phyloP scores from a whole-genome alignment of 1,140 invertebrate genomes.

The Elysia chlorotica region DNA sequence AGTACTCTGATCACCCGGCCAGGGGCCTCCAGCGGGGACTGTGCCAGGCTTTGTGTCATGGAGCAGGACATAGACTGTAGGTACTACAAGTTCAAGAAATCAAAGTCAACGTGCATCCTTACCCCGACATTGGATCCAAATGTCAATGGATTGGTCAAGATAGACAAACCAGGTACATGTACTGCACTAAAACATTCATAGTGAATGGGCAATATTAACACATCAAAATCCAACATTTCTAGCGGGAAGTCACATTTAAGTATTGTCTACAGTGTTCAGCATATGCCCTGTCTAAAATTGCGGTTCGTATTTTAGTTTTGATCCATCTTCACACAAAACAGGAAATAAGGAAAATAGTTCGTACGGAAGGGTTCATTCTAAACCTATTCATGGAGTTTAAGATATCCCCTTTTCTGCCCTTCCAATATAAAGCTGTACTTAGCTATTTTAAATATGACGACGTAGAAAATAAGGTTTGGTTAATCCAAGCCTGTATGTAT shows the following conservation, averaged over 20 bases:
- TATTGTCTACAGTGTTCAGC: background rate
- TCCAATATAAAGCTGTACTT: too few relatives aligned
- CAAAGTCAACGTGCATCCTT: background rate
- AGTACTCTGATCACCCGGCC: background rate
- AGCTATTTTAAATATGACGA: too few relatives aligned
- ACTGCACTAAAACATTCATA: background rate
- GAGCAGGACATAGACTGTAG: background rate
- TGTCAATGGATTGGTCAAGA: background rate
- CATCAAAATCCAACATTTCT: background rate
- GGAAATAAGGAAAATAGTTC: background rate
- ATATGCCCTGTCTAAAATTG: background rate
- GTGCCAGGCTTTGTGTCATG: background rate
- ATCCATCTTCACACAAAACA: background rate
- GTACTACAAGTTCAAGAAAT: conserved; percentile 13
- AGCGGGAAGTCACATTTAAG: too few relatives aligned
- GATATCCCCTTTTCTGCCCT: too few relatives aligned
- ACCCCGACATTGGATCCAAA: background rate
- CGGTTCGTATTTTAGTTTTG: background rate
- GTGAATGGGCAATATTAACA: too few relatives aligned
- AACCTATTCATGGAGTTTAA: too few relatives aligned
- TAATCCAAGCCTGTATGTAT: too few relatives aligned
- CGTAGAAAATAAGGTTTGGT: too few relatives aligned
- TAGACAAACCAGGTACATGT: conserved; percentile 1
- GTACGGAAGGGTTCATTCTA: too few relatives aligned
- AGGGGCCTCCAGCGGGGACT: background rate